A percentile compares a stretch with the other conserved stretches of the same genome.
These are phyloP conservation scores for Cyprinodon brontotheroides DNA, from an alignment of 2,113 vertebrate species.

Conservation along the genomic window DNA sequence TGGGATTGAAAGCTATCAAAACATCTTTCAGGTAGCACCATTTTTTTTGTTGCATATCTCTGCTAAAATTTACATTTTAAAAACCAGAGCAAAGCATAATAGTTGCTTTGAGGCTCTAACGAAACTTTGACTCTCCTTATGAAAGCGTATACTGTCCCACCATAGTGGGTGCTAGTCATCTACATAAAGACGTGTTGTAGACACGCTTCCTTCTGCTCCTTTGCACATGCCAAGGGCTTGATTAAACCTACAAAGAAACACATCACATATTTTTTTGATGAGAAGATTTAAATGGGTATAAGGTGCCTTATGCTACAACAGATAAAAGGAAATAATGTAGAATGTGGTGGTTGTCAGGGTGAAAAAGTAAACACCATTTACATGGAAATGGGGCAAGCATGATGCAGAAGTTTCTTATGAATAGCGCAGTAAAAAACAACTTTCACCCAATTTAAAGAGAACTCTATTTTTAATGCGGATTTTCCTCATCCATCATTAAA, in stretches of 20 bases:
- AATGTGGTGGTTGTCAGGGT: too few relatives aligned
- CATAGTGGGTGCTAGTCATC: conserved; percentile 45
- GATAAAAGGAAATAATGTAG: neutral
- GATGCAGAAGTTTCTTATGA: too few relatives aligned
- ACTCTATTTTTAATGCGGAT: neutral
- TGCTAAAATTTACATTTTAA: neutral
- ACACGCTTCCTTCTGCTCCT: conserved; percentile 55
- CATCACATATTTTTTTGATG: conserved; percentile 32
- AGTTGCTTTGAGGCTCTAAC: conserved; percentile 9
- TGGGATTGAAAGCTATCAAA: conserved; percentile 9
- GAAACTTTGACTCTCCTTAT: conserved; percentile 1
- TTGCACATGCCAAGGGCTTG: conserved; percentile 46
- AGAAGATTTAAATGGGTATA: neutral
- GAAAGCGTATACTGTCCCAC: conserved; percentile 18
- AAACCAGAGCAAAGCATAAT: neutral
- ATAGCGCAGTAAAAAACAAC: neutral
- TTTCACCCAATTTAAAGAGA: neutral
- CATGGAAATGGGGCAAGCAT: too few relatives aligned
- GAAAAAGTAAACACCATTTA: too few relatives aligned
- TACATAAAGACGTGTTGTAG: conserved; percentile 33
- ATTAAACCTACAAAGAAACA: conserved; percentile 69
- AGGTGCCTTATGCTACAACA: neutral
- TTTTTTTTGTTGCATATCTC: neutral
- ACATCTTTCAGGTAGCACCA: neutral
- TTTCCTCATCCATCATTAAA: neutral